Conservation (phyloP, 2,888 invertebrate genomes). For the Synergus laeviventris region DNA sequence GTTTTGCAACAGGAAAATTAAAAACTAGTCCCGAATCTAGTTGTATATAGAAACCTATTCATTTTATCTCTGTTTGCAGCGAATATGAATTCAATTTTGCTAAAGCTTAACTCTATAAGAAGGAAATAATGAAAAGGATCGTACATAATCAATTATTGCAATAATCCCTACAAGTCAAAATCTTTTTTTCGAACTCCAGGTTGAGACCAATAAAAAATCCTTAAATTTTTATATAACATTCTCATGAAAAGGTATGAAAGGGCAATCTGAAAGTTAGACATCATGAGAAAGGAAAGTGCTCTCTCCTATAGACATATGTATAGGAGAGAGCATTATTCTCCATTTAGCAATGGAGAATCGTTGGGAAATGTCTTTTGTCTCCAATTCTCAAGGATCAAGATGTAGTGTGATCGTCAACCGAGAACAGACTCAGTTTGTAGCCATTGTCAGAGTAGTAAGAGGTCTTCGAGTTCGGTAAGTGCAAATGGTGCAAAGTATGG, state of each 20-base stretch:
- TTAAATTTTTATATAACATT: background rate
- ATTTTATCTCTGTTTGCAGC: too few species aligned
- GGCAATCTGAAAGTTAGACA: constrained; percentile 29
- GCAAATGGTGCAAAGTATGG: constrained; percentile 9
- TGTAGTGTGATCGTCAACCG: constrained; percentile 16
- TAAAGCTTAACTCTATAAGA: too few species aligned
- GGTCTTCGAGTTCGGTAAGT: constrained; percentile 8
- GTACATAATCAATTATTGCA: too few species aligned
- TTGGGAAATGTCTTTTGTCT: constrained; percentile 30
- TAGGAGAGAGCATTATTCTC: too few species aligned
- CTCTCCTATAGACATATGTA: background rate
- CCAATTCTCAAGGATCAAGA: constrained; percentile 29
- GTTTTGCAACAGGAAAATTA: too few species aligned
- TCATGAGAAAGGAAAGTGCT: constrained; percentile 33
- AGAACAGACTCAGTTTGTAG: background rate
- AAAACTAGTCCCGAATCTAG: too few species aligned
- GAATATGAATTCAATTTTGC: too few species aligned
- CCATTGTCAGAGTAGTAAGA: constrained; percentile 21
- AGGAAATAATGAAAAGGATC: too few species aligned
- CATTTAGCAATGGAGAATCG: constrained; percentile 25
- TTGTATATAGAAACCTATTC: too few species aligned
- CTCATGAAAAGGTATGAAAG: constrained; percentile 6
- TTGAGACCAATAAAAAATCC: background rate
- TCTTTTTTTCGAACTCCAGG: background rate
- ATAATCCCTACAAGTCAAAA: background rate